These are phyloP conservation scores for Rhyacophila brunnea DNA, from an alignment of 1,140 invertebrate species.

Conservation along the genomic window DNA sequence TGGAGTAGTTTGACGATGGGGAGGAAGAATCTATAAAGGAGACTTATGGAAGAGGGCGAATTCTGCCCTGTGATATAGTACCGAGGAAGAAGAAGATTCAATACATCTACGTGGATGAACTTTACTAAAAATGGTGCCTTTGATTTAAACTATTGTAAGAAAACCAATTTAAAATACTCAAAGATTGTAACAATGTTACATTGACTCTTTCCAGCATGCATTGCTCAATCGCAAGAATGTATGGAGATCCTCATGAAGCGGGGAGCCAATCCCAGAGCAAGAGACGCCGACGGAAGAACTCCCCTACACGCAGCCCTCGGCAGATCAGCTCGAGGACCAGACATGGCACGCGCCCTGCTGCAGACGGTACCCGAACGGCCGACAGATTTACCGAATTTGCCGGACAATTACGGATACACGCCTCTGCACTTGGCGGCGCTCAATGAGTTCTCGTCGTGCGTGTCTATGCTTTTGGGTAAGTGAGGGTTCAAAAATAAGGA, in stretches of 20 bases:
- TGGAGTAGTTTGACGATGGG: too few relatives aligned
- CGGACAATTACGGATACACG: constrained; percentile 77
- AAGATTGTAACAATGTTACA: too few relatives aligned
- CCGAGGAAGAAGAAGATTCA: too few relatives aligned
- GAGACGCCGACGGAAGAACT: constrained; percentile 69
- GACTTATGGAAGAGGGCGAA: too few relatives aligned
- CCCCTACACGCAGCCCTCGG: constrained; percentile 78
- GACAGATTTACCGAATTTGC: constrained; percentile 60
- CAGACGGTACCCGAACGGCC: constrained; percentile 62
- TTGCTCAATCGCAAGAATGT: constrained; percentile 72
- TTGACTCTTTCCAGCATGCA: constrained; percentile 55
- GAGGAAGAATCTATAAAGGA: too few relatives aligned
- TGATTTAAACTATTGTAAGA: too few relatives aligned
- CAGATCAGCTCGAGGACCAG: constrained; percentile 68
- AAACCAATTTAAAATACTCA: too few relatives aligned
- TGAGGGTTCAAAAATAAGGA: too few relatives aligned
- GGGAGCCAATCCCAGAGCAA: constrained; percentile 61
- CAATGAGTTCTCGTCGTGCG: constrained; percentile 77
- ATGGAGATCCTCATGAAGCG: constrained; percentile 65
- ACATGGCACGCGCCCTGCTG: constrained; percentile 66
- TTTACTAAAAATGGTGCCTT: not conserved
- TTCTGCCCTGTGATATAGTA: too few relatives aligned
- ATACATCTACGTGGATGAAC: too few relatives aligned
- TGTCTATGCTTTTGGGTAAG: constrained; percentile 67
- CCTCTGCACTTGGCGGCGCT: constrained; percentile 80